A percentile compares a stretch with the other conserved stretches of the same genome.
Evolutionary conservation across 1,140 invertebrate genomes (phyloP).

Genomic region (Heliconius congener): DNA sequence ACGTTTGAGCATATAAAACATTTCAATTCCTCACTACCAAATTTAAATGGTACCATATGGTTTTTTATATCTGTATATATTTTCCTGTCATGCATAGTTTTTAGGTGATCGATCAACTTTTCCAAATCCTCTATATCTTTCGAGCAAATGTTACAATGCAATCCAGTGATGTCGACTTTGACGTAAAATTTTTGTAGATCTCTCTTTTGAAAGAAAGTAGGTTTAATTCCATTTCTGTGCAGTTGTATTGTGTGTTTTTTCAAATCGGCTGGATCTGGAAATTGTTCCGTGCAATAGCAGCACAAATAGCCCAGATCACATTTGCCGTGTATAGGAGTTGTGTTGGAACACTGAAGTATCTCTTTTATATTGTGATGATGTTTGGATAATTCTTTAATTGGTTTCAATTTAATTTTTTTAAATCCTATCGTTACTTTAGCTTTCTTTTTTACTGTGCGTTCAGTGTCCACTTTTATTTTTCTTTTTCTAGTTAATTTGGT

Average conservation of each 20-base stretch:
- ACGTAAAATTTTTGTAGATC: conserved; percentile 42
- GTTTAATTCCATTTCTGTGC: conserved; percentile 39
- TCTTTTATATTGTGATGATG: conserved; percentile 49
- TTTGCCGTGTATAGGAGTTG: conserved; percentile 45
- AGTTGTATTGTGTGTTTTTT: conserved; percentile 46
- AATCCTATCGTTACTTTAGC: conserved; percentile 17
- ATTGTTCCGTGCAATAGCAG: conserved; percentile 44
- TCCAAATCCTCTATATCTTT: conserved; percentile 40
- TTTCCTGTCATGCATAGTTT: conserved; percentile 38
- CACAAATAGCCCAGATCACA: conserved; percentile 49
- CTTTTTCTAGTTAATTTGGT: conserved; percentile 15
- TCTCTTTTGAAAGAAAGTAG: conserved; percentile 46
- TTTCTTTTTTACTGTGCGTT: background rate
- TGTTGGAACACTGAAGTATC: conserved; percentile 45
- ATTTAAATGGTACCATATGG: conserved; percentile 51
- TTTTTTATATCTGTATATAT: conserved; percentile 44
- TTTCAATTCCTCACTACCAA: conserved; percentile 36
- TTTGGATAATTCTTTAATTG: conserved; percentile 38
- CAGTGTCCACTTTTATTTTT: conserved; percentile 2
- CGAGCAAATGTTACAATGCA: conserved; percentile 45
- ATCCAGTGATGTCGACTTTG: conserved; percentile 50
- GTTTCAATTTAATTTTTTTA: conserved; percentile 30
- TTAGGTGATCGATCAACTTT: conserved; percentile 43
- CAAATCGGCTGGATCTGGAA: conserved; percentile 42
- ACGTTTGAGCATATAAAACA: conserved; percentile 49